Base-by-base conservation (phyloP, 2,797 vertebrate species). In the Helarctos malayanus region DNA sequence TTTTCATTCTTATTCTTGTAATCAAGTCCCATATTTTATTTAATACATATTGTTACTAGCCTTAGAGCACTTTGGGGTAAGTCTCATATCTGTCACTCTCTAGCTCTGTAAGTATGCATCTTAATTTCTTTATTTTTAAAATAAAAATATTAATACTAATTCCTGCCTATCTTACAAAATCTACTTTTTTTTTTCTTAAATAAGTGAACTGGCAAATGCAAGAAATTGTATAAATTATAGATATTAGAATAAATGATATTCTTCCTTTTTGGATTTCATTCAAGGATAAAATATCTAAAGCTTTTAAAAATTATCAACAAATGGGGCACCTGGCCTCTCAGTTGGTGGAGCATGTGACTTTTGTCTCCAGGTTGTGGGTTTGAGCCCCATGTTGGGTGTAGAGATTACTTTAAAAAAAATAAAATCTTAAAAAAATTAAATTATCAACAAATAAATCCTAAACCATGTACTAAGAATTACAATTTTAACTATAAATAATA, bases 51-150 rank as follows among this genome's bases (percentile, higher is more conserved):
- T 47, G 13, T 85, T 45, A 69, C 19, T 84, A 29, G 16, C 10
- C 6, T 65, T 49, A 83, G 32, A 23, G 11, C 4, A 14, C 10
- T 57, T 78, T 52, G 6, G 32, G 19, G 9, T 45, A 80, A 87
- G 18, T 88, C 21, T 92, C 27, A 85, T 45, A 1, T 4, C 21
- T 81, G 35, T 65, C 18, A 69, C 25, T 86, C 90, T 82, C 78
- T 35, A 89, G n/a, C 3, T 76, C 0, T 73, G 12, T 87, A 61
- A 73, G 3, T 2, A 13, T 83, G 11, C 89, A 52, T 87, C 29
- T 81, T 56, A 94, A 35, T n/a, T 82, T 88, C 18, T 92, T 75
- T 8, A 52, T 57, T 84, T 91, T 81, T 41, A 78, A 63, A 56
- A 54, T 71, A 68, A 81, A 87, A 23, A 32, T 73, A 61, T 78